Percentiles rank a stretch among this genome's conserved stretches.
These are phyloP conservation scores for Acipenser transmontanus DNA, from an alignment of 2,797 vertebrate species.

Conservation along the genomic window DNA sequence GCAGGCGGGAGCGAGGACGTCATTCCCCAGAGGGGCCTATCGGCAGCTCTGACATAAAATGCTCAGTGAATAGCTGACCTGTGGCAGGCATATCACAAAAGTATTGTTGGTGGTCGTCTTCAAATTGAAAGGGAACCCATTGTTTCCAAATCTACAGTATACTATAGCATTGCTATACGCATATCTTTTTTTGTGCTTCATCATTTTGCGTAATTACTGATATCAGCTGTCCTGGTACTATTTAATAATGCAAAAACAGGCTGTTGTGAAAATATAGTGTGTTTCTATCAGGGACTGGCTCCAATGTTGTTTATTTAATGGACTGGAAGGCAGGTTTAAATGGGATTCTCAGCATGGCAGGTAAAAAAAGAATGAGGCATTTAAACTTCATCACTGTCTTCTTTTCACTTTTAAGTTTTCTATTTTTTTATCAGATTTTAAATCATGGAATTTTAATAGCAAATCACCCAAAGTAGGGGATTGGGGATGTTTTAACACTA, in stretches of 20 bases:
- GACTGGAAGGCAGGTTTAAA: constrained; percentile 4
- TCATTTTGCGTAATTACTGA: constrained; percentile 40
- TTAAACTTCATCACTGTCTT: not conserved
- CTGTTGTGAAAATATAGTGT: constrained; percentile 39
- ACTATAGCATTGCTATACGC: too few species aligned
- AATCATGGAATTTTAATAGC: constrained; percentile 4
- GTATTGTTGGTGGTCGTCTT: too few species aligned
- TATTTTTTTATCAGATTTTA: not conserved
- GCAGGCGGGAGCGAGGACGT: too few species aligned
- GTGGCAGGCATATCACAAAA: too few species aligned
- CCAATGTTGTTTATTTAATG: constrained; percentile 34
- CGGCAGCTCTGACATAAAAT: too few species aligned
- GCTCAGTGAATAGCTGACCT: too few species aligned
- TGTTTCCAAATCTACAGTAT: too few species aligned
- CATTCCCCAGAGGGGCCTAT: too few species aligned
- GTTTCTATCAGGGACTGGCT: constrained; percentile 44
- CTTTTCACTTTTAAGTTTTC: not conserved
- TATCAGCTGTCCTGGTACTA: constrained; percentile 23
- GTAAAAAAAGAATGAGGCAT: constrained; percentile 14
- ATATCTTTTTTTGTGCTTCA: too few species aligned
- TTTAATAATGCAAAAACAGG: constrained; percentile 57
- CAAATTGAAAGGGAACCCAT: too few species aligned
- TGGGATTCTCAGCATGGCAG: not conserved
- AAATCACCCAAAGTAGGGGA: not conserved
- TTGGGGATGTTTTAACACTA: not conserved